Evolutionary conservation across 2,113 vertebrate genomes (phyloP).

Genomic region (Tragulus kanchil): DNA sequence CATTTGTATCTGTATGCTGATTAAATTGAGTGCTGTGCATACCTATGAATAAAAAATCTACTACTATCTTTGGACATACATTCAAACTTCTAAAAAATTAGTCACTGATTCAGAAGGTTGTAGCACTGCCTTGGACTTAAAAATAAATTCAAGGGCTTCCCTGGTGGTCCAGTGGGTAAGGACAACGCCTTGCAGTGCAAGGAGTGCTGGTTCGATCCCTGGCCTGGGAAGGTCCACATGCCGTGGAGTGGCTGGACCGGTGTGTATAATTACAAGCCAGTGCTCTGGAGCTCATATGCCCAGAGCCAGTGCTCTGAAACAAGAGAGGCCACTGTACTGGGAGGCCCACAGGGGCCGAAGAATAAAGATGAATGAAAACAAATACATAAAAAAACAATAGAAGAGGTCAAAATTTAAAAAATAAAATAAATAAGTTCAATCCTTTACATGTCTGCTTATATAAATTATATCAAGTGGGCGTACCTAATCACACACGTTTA

Average conservation of each 20-base stretch:
- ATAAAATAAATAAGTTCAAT: neutral
- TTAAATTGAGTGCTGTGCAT: neutral
- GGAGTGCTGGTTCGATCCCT: too few species aligned
- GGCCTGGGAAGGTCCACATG: too few species aligned
- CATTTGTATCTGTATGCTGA: neutral
- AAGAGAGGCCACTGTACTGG: too few species aligned
- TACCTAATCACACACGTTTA: neutral
- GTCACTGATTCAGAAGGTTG: neutral
- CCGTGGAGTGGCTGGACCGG: too few species aligned
- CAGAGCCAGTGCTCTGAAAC: too few species aligned
- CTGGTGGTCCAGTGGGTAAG: too few species aligned
- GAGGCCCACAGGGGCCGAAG: too few species aligned
- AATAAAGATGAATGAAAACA: too few species aligned
- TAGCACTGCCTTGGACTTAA: conserved; percentile 4
- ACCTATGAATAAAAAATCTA: conserved; percentile 11
- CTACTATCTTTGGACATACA: neutral
- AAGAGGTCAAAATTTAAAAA: neutral
- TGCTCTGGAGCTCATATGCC: too few species aligned
- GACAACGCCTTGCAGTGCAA: too few species aligned
- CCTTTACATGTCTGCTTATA: neutral
- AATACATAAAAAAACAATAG: too few species aligned
- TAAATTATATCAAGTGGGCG: neutral
- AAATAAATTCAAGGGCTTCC: neutral
- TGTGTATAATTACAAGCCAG: too few species aligned
- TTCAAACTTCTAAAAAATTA: conserved; percentile 24